Evolutionary conservation across 1,140 invertebrate species (phyloP).

Genomic region (Lepidurus apus): DNA sequence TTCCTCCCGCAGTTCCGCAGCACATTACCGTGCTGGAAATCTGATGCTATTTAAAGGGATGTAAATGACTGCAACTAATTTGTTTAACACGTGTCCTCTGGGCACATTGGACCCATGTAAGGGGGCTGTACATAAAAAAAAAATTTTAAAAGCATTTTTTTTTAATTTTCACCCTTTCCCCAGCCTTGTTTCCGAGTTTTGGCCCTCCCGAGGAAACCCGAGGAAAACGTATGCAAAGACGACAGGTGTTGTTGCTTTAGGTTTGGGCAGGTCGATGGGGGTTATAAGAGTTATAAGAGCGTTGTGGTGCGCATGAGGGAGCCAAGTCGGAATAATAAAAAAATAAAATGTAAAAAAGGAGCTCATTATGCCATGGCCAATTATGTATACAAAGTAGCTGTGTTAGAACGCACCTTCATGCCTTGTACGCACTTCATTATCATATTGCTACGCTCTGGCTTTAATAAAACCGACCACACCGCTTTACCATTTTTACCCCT

Average conservation of each 20-base stretch:
- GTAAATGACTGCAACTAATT: slow-evolving; percentile 22
- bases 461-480: slow-evolving; percentile 19
- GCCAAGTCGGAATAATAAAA: neutral
- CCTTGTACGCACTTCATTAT: slow-evolving; percentile 21
- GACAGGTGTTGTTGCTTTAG: neutral
- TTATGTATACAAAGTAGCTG: slow-evolving; percentile 20
- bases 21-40: neutral
- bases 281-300: neutral
- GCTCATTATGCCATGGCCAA: slow-evolving; percentile 13
- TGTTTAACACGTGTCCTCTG: slow-evolving; percentile 1
- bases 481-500: neutral
- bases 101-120: neutral
- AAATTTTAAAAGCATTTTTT: too few relatives aligned
- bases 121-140: neutral
- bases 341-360: neutral
- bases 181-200: neutral
- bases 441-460: slow-evolving; percentile 12
- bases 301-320: neutral
- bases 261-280: neutral
- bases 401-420: slow-evolving; percentile 10
- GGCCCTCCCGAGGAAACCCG: neutral
- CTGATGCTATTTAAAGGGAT: slow-evolving; percentile 12
- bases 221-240: neutral
- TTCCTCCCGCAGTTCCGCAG: slow-evolving; percentile 20
- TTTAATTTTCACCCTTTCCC: neutral